phyloP scores from a whole-genome alignment of 92 coral and sea anemone species.

The Actinernus sp. region DNA sequence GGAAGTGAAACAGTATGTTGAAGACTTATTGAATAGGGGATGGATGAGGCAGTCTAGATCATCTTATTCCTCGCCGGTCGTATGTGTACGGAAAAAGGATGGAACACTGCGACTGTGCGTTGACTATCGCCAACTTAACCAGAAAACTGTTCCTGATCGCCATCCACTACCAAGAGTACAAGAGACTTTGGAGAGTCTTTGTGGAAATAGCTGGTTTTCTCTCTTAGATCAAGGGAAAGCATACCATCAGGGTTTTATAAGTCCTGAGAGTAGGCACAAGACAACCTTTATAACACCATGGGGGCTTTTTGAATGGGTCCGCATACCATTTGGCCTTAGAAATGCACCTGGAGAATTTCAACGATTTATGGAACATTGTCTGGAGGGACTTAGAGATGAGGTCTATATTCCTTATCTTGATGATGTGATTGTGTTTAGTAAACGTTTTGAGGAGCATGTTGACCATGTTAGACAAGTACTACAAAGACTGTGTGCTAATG shows the following conservation, averaged over 20 bases:
- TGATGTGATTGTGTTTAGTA: slow-evolving; percentile 56
- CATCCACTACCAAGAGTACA: slow-evolving; percentile 71
- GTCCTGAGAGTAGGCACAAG: slow-evolving; percentile 65
- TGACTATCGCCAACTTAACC: too few relatives aligned
- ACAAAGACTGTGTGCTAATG: slow-evolving; percentile 38
- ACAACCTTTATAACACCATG: slow-evolving; percentile 82
- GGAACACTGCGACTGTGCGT: too few relatives aligned
- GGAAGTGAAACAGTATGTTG: slow-evolving; percentile 52
- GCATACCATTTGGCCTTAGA: slow-evolving; percentile 70
- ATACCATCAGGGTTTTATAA: too few relatives aligned
- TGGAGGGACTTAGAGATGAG: too few relatives aligned
- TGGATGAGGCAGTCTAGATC: slow-evolving; percentile 69
- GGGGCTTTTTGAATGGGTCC: too few relatives aligned
- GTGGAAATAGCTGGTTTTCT: slow-evolving; percentile 69
- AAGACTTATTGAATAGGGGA: too few relatives aligned
- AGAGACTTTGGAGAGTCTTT: slow-evolving; percentile 58
- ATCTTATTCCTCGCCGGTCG: slow-evolving; percentile 54
- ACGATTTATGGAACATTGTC: too few relatives aligned
- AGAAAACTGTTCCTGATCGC: too few relatives aligned
- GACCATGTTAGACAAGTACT: slow-evolving; percentile 54
- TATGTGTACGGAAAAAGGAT: too few relatives aligned
- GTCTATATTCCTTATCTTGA: slow-evolving; percentile 74
- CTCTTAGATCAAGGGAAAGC: slow-evolving; percentile 69
- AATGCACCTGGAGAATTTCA: slow-evolving; percentile 76
- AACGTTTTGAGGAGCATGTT: slow-evolving; percentile 52